Base-by-base conservation (phyloP, 2,888 invertebrate species). In the Sympetrum striolatum region DNA sequence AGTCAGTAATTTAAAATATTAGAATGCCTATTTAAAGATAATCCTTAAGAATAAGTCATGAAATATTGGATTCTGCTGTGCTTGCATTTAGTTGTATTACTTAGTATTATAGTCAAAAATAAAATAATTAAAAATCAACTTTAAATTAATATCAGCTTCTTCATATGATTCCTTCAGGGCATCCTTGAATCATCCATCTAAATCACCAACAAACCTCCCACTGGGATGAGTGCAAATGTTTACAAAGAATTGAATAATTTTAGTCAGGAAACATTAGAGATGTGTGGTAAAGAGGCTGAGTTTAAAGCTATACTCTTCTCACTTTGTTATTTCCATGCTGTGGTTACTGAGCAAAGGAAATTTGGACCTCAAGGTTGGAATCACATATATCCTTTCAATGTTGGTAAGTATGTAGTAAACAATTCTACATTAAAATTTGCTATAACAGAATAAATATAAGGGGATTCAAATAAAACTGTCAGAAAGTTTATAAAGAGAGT, bases 121-220 rank as follows among this genome's bases (percentile, higher is more conserved):
- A n/a, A n/a, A n/a, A n/a, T n/a, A n/a, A n/a, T n/a, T n/a, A n/a
- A n/a, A n/a, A n/a, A n/a, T n/a, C n/a, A n/a, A n/a, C n/a, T n/a
- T n/a, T n/a, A n/a, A n/a, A n/a, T 53, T 15, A 53, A 2, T 53
- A 53, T 53, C 10, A 53, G 4, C 15, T 15, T 53, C 48, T 14
- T 53, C 15, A 2, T 12, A 12, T 53, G 6, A 53, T 53, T 53
- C 31, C 91, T 73, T n/a, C 93, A 96, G 95, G 99, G 99, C 0
- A 98, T 99, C 91, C 94, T 99, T 90, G 98, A 99, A 93, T 97
- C 98, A 0, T 98, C 98, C 22, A 99, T 99, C 92, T 99, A 99
- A 95, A 98, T 99, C 91, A 99, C 99, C 5, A 99, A 99, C 93
- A 99, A 99, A 94, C 98, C 99, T 0, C 99, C 99, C 0, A 98